These are phyloP conservation scores for Drosophila maculinotata DNA, from an alignment of 2,888 invertebrate genomes.

Conservation along the genomic window DNA sequence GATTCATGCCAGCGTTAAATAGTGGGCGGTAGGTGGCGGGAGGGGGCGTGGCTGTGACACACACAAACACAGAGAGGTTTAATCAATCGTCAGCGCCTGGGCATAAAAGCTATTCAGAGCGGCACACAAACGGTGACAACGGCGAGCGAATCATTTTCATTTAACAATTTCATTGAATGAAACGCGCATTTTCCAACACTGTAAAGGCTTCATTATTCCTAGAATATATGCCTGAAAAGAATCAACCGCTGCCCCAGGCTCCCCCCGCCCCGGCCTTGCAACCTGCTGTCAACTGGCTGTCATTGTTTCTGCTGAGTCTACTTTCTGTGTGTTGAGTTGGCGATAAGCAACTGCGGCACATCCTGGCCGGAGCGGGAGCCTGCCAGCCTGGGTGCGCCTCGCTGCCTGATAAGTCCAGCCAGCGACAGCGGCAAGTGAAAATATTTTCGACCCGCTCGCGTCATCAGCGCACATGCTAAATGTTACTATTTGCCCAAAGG, in stretches of 20 bases:
- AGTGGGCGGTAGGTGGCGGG: background rate
- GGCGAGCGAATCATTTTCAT: slow-evolving; percentile 72
- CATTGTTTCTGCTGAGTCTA: slow-evolving; percentile 70
- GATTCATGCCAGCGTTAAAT: slow-evolving; percentile 24
- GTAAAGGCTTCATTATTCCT: slow-evolving; percentile 69
- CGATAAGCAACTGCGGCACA: slow-evolving; percentile 70
- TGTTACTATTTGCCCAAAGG: slow-evolving; percentile 29
- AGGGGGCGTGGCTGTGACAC: slow-evolving; percentile 19
- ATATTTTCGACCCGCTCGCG: slow-evolving; percentile 59
- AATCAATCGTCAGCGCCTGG: slow-evolving; percentile 65
- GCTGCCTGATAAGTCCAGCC: slow-evolving; percentile 60
- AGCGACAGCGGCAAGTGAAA: slow-evolving; percentile 74
- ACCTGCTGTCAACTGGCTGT: slow-evolving; percentile 68
- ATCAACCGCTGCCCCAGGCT: background rate
- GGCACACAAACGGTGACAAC: slow-evolving; percentile 27
- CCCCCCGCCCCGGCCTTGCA: background rate
- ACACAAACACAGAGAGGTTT: slow-evolving; percentile 25
- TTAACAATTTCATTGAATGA: slow-evolving; percentile 77
- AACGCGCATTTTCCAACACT: slow-evolving; percentile 74
- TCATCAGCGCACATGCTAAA: slow-evolving; percentile 51
- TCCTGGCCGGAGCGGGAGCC: slow-evolving; percentile 44
- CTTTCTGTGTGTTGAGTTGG: slow-evolving; percentile 33
- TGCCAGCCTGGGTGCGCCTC: slow-evolving; percentile 53
- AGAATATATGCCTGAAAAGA: slow-evolving; percentile 14
- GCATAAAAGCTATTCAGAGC: slow-evolving; percentile 50